phyloP scores from a whole-genome alignment of 1,140 invertebrate species.

The Lanistes nyassanus region DNA sequence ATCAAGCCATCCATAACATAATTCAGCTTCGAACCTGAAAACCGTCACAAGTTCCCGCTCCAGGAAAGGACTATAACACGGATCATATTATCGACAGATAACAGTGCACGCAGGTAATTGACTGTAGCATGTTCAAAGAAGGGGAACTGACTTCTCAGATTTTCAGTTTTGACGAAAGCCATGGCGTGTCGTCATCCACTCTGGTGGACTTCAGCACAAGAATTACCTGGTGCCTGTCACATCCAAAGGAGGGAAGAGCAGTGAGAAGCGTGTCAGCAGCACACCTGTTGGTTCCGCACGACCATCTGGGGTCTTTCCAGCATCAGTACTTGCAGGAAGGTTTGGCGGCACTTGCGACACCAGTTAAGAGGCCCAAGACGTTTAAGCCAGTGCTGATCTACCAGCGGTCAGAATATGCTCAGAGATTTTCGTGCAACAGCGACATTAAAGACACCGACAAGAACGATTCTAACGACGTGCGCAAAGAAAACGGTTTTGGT shows the following conservation, averaged over 20 bases:
- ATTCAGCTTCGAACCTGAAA: too few relatives aligned
- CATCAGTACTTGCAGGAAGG: neutral
- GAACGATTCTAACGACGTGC: too few relatives aligned
- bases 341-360: neutral
- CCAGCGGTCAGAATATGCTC: neutral
- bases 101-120: too few relatives aligned
- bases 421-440: neutral
- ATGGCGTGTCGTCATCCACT: conserved; percentile 15
- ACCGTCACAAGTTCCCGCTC: too few relatives aligned
- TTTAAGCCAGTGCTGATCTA: conserved; percentile 29
- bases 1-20: too few relatives aligned
- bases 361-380: conserved; percentile 11
- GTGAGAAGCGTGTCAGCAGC: neutral
- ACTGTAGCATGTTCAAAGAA: neutral
- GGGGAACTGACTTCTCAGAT: conserved; percentile 10
- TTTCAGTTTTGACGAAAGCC: conserved; percentile 23
- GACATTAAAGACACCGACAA: neutral
- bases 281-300: too few relatives aligned
- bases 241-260: neutral
- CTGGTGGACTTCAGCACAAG: conserved; percentile 28
- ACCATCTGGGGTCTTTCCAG: neutral
- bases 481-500: neutral
- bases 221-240: conserved; percentile 17
- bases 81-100: too few relatives aligned
- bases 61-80: too few relatives aligned